phyloP scores from a whole-genome alignment of 2,888 invertebrate genomes.

The Busseola fusca region DNA sequence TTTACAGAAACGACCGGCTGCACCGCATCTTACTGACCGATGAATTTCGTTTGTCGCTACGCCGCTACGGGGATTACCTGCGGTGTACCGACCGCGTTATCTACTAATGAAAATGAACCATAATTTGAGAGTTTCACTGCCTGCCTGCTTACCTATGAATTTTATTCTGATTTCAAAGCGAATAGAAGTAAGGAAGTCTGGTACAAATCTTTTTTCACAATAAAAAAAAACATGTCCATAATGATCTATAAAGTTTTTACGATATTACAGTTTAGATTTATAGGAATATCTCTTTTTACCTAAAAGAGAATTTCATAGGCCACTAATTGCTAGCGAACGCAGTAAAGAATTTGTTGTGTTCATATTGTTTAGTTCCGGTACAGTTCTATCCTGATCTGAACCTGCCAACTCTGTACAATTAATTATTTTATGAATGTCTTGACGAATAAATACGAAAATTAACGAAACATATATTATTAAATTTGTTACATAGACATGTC shows the following conservation, averaged over 20 bases:
- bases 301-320: too few species aligned
- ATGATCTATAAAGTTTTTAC: too few species aligned
- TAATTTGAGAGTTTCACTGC: too few species aligned
- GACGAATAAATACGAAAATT: neutral
- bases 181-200: neutral
- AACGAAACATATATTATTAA: neutral
- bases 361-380: too few species aligned
- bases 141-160: neutral
- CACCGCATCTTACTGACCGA: neutral
- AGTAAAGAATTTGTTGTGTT: too few species aligned
- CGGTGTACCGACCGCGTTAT: neutral
- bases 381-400: too few species aligned
- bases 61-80: neutral
- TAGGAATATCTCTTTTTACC: too few species aligned
- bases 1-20: too few species aligned
- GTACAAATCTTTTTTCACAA: neutral
- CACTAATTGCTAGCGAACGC: too few species aligned
- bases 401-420: neutral
- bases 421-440: neutral
- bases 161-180: neutral
- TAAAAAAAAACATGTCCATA: neutral
- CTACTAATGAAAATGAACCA: neutral
- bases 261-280: too few species aligned
- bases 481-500: neutral
- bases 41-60: neutral